Evolutionary conservation across 2,888 invertebrate genomes (phyloP), one percentile per base, ranked within the genome.

Genomic region (Ennomos erosarius): DNA sequence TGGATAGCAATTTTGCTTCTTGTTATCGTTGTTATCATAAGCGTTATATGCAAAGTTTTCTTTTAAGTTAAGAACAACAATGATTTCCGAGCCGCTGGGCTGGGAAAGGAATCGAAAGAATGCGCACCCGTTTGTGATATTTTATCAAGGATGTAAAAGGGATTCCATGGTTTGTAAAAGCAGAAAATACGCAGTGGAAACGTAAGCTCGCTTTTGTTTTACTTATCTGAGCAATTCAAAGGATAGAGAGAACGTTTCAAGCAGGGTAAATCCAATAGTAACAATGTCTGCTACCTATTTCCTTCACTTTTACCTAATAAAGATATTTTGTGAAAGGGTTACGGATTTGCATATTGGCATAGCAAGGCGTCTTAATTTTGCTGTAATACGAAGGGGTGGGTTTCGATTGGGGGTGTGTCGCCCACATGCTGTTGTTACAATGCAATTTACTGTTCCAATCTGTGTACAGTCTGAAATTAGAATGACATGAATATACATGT

Each of bases 311-410:
- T 58, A 57, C 43, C 62, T 60, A 69, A 59, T 64, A 66, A 55
- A 62, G 63, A 57, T 69, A 59, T 64, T 61, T 64, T 64, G 65
- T 60, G 34, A 54, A 59, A 58, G 71, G 74, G 71, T 71, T 68
- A 51, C 8, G 65, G 75, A 89, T 90, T 90, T 90, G 90, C 91
- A 91, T 91, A 88, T 87, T 86, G 84, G 85, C 78, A 78, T 80
- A 79, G 82, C 86, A 86, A 85, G 85, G 87, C 87, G 87, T 90
- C 91, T 90, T 90, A 90, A 90, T 91, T 90, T 88, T 70, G 74
- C 65, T 77, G 81, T 88, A 88, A 88, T 84, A 79, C 79, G 84
- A 76, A 71, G 74, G 78, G 71, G 77, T 71, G 71, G 61, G 61
- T 45, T 42, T 53, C 63, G 65, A 66, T 65, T 66, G 59, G 64